Conservation (phyloP, 2,888 invertebrate species). For the Xestia rhomboidea region DNA sequence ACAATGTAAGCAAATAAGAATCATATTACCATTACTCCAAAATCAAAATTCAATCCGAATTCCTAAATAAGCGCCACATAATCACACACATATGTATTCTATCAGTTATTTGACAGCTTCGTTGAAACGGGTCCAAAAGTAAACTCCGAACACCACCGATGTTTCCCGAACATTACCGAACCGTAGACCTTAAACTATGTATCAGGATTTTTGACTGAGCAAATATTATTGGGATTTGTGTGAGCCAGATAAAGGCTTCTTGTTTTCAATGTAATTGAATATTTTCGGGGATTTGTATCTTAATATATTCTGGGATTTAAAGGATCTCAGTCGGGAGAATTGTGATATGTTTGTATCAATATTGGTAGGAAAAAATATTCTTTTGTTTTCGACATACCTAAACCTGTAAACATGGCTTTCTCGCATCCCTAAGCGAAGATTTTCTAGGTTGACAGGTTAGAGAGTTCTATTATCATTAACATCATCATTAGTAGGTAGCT, state of each 20-base stretch:
- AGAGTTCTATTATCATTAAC: too few relatives aligned
- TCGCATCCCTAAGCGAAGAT: too few relatives aligned
- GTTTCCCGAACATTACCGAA: conserved; percentile 42
- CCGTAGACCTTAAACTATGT: conserved; percentile 18
- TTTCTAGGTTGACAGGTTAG: too few relatives aligned
- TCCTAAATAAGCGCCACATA: conserved; percentile 24
- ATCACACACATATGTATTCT: conserved; percentile 47
- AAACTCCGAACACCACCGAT: conserved; percentile 37
- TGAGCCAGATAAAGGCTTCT: conserved; percentile 20
- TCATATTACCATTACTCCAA: neutral
- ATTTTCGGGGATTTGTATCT: conserved; percentile 44
- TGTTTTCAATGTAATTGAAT: conserved; percentile 54
- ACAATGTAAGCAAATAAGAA: too few relatives aligned
- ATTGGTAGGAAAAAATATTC: neutral
- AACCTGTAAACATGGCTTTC: too few relatives aligned
- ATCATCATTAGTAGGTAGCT: neutral
- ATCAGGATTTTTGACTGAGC: conserved; percentile 32
- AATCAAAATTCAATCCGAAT: conserved; percentile 25
- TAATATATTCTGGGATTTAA: conserved; percentile 40
- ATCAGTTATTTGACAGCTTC: conserved; percentile 40
- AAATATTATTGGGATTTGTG: conserved; percentile 49
- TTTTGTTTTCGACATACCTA: neutral
- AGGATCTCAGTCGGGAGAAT: neutral
- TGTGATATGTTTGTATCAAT: conserved; percentile 16
- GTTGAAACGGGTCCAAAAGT: conserved; percentile 50